Evolutionary conservation across 2,888 invertebrate genomes (phyloP), one percentile per base, ranked within the genome.

Genomic region (Tipula vernalis): DNA sequence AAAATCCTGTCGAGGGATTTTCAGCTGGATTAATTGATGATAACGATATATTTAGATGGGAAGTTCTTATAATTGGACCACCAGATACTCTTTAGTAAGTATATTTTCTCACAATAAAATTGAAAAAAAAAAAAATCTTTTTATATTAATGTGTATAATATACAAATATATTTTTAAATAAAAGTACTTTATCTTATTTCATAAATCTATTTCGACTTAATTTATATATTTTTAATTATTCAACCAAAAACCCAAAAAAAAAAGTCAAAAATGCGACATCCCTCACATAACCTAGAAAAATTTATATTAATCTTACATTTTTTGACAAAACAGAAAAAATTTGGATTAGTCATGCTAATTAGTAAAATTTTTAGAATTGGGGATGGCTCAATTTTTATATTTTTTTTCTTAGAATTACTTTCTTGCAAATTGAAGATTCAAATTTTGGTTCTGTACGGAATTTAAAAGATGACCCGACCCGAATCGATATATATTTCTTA

Each of bases 31-130:
- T 99, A 90, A 98, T 99, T 92, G 99, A 99, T 93, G 99, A 99
- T 94, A 97, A 98, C 95, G 99, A 99, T 93, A 98, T 99, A 92
- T 99, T 98, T 93, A 95, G 97, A 94, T 99, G 99, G 99, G 99
- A 99, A 95, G 99, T 99, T 90, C 96, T 99, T 90, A 99, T 99
- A 92, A 99, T 99, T 93, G 99, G 99, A 90, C 99, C 99, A 91
- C 98, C 99, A 91, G 99, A 99, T 93, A 99, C 99, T 89, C 94
- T 98, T 90, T 99, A 98, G 98, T 99, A 94, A 96, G 98, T 95
- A 92, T 86, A 86, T 71, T 86, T 57, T 57, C 51, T 57, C 15
- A n/a, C n/a, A 51, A 2, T 15, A 15, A 57, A 57, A 57, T 5
- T 44, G 6, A 39, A 39, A 39, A 6, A 6, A 39, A 39, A 39